A percentile compares a stretch with the other conserved stretches of the same genome.
phyloP scores from a whole-genome alignment of 2,888 invertebrate species.

The Zonitis immaculata region DNA sequence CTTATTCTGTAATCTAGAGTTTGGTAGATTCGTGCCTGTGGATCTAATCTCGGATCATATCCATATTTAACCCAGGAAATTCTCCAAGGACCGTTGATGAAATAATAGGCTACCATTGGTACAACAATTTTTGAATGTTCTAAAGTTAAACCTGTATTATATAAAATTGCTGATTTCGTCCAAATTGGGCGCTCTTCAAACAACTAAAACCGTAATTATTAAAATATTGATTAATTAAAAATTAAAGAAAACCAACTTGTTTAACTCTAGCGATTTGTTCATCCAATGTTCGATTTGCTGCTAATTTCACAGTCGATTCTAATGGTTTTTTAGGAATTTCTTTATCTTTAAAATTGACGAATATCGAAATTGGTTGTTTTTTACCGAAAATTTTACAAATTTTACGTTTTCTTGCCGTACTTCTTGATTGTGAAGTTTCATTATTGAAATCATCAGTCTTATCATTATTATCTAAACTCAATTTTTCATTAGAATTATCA shows the following conservation, averaged over 20 bases:
- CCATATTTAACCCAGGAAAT: slow-evolving; percentile 85
- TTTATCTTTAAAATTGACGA: slow-evolving; percentile 55
- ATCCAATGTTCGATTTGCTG: slow-evolving; percentile 25
- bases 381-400: slow-evolving; percentile 12
- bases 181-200: slow-evolving; percentile 88
- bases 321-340: slow-evolving; percentile 29
- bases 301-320: slow-evolving; percentile 20
- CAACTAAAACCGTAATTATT: slow-evolving; percentile 52
- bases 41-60: slow-evolving; percentile 84
- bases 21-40: slow-evolving; percentile 77
- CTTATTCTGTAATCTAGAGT: slow-evolving; percentile 77
- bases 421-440: background rate
- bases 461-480: slow-evolving; percentile 6
- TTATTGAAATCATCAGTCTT: slow-evolving; percentile 1
- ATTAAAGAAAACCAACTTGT: slow-evolving; percentile 25
- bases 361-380: slow-evolving; percentile 49
- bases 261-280: slow-evolving; percentile 43
- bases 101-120: slow-evolving; percentile 81
- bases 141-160: slow-evolving; percentile 57
- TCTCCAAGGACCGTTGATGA: slow-evolving; percentile 88
- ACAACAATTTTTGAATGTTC: slow-evolving; percentile 70
- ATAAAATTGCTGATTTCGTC: slow-evolving; percentile 73
- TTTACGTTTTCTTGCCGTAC: slow-evolving; percentile 7
- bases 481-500: slow-evolving; percentile 10
- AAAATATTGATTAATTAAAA: slow-evolving; percentile 43